Evolutionary conservation across 1,140 invertebrate species (phyloP).

Genomic region (Forficula auricularia): DNA sequence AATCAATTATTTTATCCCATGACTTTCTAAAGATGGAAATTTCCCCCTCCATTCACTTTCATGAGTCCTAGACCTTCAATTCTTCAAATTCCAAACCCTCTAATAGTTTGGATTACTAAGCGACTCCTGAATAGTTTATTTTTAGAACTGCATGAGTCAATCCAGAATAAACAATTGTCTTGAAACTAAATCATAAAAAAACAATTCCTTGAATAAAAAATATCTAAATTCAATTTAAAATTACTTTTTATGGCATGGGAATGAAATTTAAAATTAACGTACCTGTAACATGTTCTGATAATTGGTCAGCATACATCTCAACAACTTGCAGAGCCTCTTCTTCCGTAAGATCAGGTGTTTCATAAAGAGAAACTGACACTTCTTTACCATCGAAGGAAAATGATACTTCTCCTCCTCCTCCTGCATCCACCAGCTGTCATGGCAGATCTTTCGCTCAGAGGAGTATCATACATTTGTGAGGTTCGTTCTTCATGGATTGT

Average conservation of each 20-base stretch:
- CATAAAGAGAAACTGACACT: constrained; percentile 74
- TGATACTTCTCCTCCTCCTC: constrained; percentile 57
- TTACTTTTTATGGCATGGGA: constrained; percentile 1
- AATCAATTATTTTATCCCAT: no score
- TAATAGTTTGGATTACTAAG: no score
- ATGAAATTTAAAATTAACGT: constrained; percentile 9
- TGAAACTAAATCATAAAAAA: constrained; percentile 8
- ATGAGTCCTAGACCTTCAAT: no score
- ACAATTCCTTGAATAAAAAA: constrained; percentile 6
- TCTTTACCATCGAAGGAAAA: constrained; percentile 83
- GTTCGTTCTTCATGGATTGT: constrained; percentile 81
- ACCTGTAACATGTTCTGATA: constrained; percentile 71
- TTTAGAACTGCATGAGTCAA: no score
- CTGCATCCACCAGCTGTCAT: constrained; percentile 23
- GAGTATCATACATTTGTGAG: constrained; percentile 69
- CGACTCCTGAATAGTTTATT: no score
- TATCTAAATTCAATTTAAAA: no score
- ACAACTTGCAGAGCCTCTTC: constrained; percentile 79
- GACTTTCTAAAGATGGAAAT: no score
- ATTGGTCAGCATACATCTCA: constrained; percentile 83
- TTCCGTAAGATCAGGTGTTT: constrained; percentile 79
- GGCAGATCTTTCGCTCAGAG: constrained; percentile 45
- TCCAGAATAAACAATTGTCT: no score
- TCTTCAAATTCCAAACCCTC: no score
- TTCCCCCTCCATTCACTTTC: no score